Evolutionary conservation across 2,797 vertebrate genomes (phyloP), one percentile per base, ranked within the genome.

Genomic region (Aeoliscus strigatus): DNA sequence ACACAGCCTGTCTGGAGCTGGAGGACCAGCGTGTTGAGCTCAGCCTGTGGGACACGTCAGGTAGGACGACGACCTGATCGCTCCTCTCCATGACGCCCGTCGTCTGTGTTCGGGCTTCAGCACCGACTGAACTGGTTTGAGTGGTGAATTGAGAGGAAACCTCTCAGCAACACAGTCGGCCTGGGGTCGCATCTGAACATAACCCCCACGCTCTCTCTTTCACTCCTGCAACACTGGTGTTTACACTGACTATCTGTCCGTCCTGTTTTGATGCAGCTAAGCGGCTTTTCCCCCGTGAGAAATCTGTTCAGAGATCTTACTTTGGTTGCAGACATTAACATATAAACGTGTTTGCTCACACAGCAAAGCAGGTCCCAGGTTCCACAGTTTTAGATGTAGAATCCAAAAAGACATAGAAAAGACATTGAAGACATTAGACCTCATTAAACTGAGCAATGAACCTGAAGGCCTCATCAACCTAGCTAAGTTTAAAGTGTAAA

Each of bases 21-120:
- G 94, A 97, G 39, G 94, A 92, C 13, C 93, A 95, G 73, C 90
- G 93, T 16, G 91, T 95, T 39, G 94, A 96, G 85, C 92, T 97
- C 50, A 97, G 94, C 64, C 88, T 96, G 10, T 96, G 94, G 94
- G 94, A 96, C 76, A 97, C 94, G 40, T 97, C 94, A 71, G 94
- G 94, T 94, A 90, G 89, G 45, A 43, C n/a, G n/a, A n/a, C n/a
- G n/a, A n/a, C n/a, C n/a, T n/a, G n/a, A n/a, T n/a, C n/a, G n/a
- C n/a, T n/a, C n/a, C n/a, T n/a, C n/a, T n/a, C n/a, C n/a, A n/a
- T n/a, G n/a, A n/a, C n/a, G n/a, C n/a, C n/a, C 18, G 3, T 21
- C 6, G 18, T 21, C 18, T 21, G 37, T 26, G 18, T 7, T 14
- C 26, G 12, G 6, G 9, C 12, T 28, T 28, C 27, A 28, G 27